Base-by-base conservation (phyloP, 2,888 invertebrate genomes). In the Drosophila incognita region DNA sequence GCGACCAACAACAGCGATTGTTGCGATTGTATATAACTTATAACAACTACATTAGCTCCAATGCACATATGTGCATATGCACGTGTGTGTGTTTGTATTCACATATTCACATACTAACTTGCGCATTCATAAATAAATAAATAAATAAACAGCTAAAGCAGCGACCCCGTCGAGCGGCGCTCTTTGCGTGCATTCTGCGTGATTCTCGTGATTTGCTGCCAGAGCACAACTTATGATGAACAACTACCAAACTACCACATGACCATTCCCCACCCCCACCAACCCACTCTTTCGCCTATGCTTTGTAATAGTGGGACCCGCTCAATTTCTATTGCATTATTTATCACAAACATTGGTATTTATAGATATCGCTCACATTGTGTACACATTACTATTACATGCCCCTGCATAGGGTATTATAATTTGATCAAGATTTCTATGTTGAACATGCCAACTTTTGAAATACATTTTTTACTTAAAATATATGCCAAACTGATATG, bases 121-220 rank as follows among this genome's bases (percentile, higher is more conserved):
- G 58, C 71, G 80, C 77, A 78, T 74, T 87, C 77, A 80, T 87
- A 87, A 87, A 83, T 82, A 82, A 83, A 70, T 82, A 80, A 82
- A 69, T 83, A 82, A 82, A 70, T 75, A 82, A 80, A 72, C 58
- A 76, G 54, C 63, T 60, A 51, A 61, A 57, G 40, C 52, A 49
- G 54, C 49, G 51, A 49, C 21, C 68, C 13, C 61, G 56, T 52
- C 49, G 27, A 31, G 46, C 46, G 56, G 21, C 27, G 36, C 61
- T 53, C 49, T 31, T 68, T 64, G 78, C 71, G 82, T 86, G 81
- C 81, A 83, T 81, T 89, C 74, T 65, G 68, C 84, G 72, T 82
- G 85, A 49, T 71, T 69, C 64, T 71, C 61, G 70, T 80, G 76
- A 67, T 80, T 79, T 73, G 72, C 8, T 53, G 21, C 13, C 81